Base-by-base conservation (phyloP, 2,113 vertebrate species). In the Oceanites oceanicus region DNA sequence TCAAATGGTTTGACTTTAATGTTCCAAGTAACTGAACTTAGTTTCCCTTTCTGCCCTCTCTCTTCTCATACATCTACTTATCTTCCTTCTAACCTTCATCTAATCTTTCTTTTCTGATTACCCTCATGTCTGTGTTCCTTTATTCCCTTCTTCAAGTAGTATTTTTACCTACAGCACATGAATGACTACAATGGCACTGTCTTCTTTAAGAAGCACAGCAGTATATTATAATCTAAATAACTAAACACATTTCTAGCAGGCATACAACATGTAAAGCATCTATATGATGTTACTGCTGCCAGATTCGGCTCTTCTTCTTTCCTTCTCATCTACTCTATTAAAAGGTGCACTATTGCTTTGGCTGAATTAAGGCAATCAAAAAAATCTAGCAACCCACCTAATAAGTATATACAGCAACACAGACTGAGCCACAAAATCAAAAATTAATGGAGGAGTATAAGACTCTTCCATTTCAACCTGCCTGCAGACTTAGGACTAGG, bases 281-380 rank as follows among this genome's bases (percentile, higher is more conserved):
- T 58, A 15, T 8, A 50, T 1, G 1, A 56, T 11, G 11, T 13
- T 29, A 66, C 0, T 56, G 20, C 38, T 92, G 50, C 6, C 52
- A 94, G 45, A 85, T 59, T 34, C 40, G 81, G 7, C 21, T 66
- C 26, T 86, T 36, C 42, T 44, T 87, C 52, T 85, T 68, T 68
- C 7, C 10, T 84, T 65, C 61, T 83, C 38, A 70, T 11, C 17
- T 40, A 52, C 23, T 89, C 19, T 61, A 36, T 25, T 58, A 55
- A 38, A 84, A 74, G 67, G 8, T 13, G 3, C 6, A 23, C 52
- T 55, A 82, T 15, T 59, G 6, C 20, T 93, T 74, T 50, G 27
- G 42, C 15, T 89, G 47, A 94, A 75, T 50, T 45, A 84, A 91
- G 30, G 16, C 40, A 80, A 80, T 49, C 15, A 25, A 80, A 87